These are phyloP conservation scores for Tetranychus urticae DNA, from an alignment of 1,140 invertebrate species.

Conservation along the genomic window DNA sequence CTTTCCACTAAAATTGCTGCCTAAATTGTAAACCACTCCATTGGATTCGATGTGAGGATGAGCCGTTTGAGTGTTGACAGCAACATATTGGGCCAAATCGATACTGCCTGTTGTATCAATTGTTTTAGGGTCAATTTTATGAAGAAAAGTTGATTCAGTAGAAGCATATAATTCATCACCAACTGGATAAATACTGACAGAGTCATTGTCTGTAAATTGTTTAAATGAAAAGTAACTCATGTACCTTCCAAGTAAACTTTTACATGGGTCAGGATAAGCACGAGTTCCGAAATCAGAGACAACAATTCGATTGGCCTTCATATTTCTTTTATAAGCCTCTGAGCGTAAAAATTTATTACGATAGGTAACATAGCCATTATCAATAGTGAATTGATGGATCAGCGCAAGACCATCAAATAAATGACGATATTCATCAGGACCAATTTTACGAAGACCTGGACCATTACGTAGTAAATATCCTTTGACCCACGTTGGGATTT, in stretches of 20 bases:
- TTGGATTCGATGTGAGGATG: conserved; percentile 50
- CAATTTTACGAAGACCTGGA: conserved; percentile 21
- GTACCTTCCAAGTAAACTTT: conserved; percentile 21
- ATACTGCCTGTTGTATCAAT: conserved; percentile 27
- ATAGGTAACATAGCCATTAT: conserved; percentile 19
- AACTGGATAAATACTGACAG: conserved; percentile 18
- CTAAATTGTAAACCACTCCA: conserved; percentile 51
- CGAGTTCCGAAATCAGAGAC: conserved; percentile 56
- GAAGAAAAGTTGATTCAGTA: conserved; percentile 21
- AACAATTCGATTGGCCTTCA: conserved; percentile 31
- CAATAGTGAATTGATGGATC: conserved; percentile 22
- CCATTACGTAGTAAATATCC: conserved; percentile 24
- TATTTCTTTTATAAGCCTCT: conserved; percentile 21
- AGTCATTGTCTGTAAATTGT: conserved; percentile 22
- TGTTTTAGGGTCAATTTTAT: conserved; percentile 20
- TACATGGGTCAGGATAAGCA: conserved; percentile 28
- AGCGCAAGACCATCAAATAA: conserved; percentile 26
- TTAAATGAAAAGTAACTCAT: conserved; percentile 26
- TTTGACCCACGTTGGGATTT: conserved; percentile 21
- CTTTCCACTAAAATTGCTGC: conserved; percentile 10
- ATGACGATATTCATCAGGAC: conserved; percentile 22
- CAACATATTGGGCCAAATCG: conserved; percentile 36
- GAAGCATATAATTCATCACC: conserved; percentile 23
- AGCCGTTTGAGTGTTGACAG: conserved; percentile 51
- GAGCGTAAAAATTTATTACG: conserved; percentile 20